These are phyloP conservation scores for Drosophila barbarae DNA, from an alignment of 2,888 invertebrate genomes.

Conservation along the genomic window DNA sequence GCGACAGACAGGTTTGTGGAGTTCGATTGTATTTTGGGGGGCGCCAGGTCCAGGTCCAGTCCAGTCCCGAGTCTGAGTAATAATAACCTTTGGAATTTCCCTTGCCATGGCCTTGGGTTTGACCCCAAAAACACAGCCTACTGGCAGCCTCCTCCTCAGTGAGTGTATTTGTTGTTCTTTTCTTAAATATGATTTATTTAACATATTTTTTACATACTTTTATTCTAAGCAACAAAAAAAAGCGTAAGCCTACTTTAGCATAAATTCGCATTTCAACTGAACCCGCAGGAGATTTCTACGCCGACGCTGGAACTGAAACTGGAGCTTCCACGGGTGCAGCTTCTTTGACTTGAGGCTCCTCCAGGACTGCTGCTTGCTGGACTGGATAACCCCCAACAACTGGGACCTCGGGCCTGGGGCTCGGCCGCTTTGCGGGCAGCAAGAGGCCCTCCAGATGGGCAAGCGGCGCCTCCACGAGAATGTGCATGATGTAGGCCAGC, in stretches of 20 bases:
- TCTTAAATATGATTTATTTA: not conserved
- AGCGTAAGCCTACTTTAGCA: not conserved
- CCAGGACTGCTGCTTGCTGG: not conserved
- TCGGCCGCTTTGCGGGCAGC: conserved; percentile 34
- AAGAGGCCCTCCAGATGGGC: conserved; percentile 43
- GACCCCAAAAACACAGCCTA: not conserved
- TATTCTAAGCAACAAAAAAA: not conserved
- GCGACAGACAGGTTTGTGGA: not conserved
- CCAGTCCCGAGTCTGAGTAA: not conserved
- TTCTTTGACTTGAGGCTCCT: not conserved
- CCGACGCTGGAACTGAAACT: not conserved
- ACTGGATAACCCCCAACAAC: no score
- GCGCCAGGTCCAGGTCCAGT: not conserved
- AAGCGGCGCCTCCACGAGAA: conserved; percentile 57
- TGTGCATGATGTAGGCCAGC: conserved; percentile 49
- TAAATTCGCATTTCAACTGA: not conserved
- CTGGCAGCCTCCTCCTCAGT: not conserved
- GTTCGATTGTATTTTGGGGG: not conserved
- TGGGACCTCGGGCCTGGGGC: not conserved
- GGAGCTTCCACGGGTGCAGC: not conserved
- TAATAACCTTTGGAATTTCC: not conserved
- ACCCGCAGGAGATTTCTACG: not conserved
- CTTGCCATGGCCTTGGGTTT: no score
- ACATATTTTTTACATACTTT: not conserved
- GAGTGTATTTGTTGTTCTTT: not conserved